Base-by-base conservation (phyloP, 2,797 vertebrate genomes). In the Aplochiton taeniatus region DNA sequence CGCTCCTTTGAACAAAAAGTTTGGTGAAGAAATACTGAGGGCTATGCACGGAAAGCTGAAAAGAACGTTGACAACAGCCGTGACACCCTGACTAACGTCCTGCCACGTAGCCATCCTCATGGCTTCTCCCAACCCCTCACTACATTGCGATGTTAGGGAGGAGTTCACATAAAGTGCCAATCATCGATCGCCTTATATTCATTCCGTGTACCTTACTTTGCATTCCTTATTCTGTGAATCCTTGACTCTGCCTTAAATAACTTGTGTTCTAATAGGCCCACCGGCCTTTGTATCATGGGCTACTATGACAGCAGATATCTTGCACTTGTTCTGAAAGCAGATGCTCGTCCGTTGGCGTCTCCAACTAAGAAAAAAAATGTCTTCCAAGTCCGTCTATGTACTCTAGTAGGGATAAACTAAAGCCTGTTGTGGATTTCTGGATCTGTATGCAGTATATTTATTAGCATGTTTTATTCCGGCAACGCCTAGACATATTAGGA, bases 131-230 rank as follows among this genome's bases (percentile, higher is more conserved):
- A 41, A 1, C 2, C 53, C n/a, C 45, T 60, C 72, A 63, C 76
- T 47, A 47, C 45, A 12, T 5, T 51, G 47, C n/a, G 56, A 8
- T 70, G 49, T 70, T 59, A 53, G 58, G 70, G 42, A 46, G 47
- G 48, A 71, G 69, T 63, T 73, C 61, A 43, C 58, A 73, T 54
- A 4, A 65, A 64, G 85, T 90, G 88, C 88, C 88, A 88, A 88
- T 80, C 7, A 69, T 5, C 6, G 57, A 58, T 13, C 9, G 31
- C 11, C 18, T 48, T 17, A 20, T 48, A 69, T 54, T 67, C 4
- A 58, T 8, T 4, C 43, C 58, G 43, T 52, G 20, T 53, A 72
- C 46, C 49, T 65, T 58, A 9, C 65, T 49, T 49, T 14, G 42
- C 66, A 61, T 79, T 84, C 76, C 67, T 76, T 68, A 52, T 48